phyloP scores from a whole-genome alignment of 2,113 vertebrate species.

The Euleptes europaea region DNA sequence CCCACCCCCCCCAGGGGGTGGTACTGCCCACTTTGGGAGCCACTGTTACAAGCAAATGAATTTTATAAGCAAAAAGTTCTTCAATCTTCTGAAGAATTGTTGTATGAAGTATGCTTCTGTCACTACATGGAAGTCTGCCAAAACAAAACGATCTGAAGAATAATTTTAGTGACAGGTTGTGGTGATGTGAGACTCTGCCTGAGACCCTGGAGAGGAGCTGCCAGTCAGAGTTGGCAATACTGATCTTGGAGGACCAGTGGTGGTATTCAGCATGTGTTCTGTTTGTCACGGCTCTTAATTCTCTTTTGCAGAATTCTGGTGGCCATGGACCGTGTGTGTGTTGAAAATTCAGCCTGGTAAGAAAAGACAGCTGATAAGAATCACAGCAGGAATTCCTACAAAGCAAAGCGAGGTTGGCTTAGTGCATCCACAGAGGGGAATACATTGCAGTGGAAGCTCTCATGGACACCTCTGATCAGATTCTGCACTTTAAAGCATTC shows the following conservation, averaged over 20 bases:
- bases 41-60: no score
- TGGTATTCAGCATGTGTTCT: no score
- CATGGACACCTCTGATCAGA: neutral
- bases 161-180: no score
- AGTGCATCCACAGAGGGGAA: neutral
- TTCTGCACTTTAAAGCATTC: neutral
- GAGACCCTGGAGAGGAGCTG: no score
- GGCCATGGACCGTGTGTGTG: slow-evolving; percentile 77
- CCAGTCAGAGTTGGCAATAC: no score
- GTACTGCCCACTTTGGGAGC: no score
- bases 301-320: slow-evolving; percentile 69
- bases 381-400: slow-evolving; percentile 32
- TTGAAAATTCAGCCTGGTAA: slow-evolving; percentile 38
- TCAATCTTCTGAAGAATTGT: no score
- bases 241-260: no score
- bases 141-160: neutral
- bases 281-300: neutral
- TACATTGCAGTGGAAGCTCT: neutral
- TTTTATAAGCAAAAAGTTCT: no score
- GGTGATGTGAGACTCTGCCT: no score
- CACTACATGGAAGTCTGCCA: slow-evolving; percentile 8
- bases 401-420: slow-evolving; percentile 6
- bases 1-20: no score
- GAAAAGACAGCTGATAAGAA: slow-evolving; percentile 18
- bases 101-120: neutral